Conservation (phyloP, 2,888 invertebrate species). For the Eupithecia subumbrata region DNA sequence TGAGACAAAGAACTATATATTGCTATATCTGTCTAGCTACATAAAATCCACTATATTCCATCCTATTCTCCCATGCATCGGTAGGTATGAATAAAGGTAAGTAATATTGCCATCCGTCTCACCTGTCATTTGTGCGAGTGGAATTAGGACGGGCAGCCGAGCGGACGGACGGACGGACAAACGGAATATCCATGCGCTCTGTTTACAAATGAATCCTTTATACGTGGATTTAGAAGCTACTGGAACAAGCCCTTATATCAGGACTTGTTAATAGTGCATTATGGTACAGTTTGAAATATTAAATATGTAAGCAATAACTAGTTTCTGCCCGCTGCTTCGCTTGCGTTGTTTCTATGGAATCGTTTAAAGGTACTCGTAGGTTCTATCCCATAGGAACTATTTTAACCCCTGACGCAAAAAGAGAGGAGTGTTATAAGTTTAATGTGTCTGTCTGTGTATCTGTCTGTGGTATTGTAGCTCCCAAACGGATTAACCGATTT, state of each 20-base stretch:
- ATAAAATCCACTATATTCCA: not conserved
- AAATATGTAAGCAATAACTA: too few species aligned
- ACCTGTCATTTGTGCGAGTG: slow-evolving; percentile 41
- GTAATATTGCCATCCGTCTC: slow-evolving; percentile 25
- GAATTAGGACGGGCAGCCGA: slow-evolving; percentile 52
- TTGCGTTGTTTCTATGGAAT: too few species aligned
- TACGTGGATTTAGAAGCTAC: slow-evolving; percentile 32
- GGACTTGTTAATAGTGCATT: not conserved
- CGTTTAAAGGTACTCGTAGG: too few species aligned
- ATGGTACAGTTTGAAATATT: too few species aligned
- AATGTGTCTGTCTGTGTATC: too few species aligned
- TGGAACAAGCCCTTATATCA: slow-evolving; percentile 21
- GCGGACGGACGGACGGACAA: slow-evolving; percentile 48
- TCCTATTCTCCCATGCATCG: not conserved
- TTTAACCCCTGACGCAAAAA: too few species aligned
- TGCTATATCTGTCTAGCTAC: not conserved
- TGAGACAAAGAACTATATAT: not conserved
- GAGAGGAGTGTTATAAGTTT: too few species aligned
- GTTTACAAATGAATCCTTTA: slow-evolving; percentile 65
- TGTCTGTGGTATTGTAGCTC: too few species aligned
- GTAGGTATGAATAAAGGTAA: not conserved
- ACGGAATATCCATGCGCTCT: slow-evolving; percentile 57
- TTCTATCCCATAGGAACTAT: too few species aligned
- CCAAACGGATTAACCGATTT: too few species aligned
- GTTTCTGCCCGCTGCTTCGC: too few species aligned